These are phyloP conservation scores for Chrysolina americana DNA, from an alignment of 2,888 invertebrate genomes.

Conservation along the genomic window DNA sequence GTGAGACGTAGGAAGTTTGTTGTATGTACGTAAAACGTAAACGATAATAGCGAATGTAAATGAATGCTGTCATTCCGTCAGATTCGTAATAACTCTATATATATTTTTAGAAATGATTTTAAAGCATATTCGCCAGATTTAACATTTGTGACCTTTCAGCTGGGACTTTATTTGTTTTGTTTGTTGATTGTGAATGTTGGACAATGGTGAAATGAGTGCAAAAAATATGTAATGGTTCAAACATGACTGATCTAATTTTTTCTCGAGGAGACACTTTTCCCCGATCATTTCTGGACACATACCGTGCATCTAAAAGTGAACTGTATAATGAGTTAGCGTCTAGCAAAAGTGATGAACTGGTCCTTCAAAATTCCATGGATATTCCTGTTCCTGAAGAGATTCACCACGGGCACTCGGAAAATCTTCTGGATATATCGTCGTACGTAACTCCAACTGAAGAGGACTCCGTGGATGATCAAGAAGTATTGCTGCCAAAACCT, in stretches of 20 bases:
- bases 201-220: constrained; percentile 19
- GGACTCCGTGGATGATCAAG: constrained; percentile 64
- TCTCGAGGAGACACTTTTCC: constrained; percentile 70
- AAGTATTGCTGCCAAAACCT: constrained; percentile 57
- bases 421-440: constrained; percentile 64
- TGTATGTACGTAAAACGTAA: not conserved
- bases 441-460: constrained; percentile 64
- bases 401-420: constrained; percentile 70
- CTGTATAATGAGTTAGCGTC: constrained; percentile 70
- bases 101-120: constrained; percentile 15
- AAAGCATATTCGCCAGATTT: not conserved
- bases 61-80: not conserved
- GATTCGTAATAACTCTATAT: not conserved
- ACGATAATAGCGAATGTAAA: not conserved
- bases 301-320: constrained; percentile 63
- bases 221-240: constrained; percentile 17
- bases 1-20: constrained; percentile 4
- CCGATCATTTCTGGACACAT: constrained; percentile 68
- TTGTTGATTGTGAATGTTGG: not conserved
- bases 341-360: constrained; percentile 72
- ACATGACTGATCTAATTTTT: constrained; percentile 68
- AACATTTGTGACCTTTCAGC: not conserved
- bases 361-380: constrained; percentile 69
- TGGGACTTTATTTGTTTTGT: not conserved
- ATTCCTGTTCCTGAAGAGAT: constrained; percentile 67